Evolutionary conservation across 1,140 invertebrate species (phyloP), one percentile per base, ranked within the genome.

Genomic region (Drosophila paulistorum): DNA sequence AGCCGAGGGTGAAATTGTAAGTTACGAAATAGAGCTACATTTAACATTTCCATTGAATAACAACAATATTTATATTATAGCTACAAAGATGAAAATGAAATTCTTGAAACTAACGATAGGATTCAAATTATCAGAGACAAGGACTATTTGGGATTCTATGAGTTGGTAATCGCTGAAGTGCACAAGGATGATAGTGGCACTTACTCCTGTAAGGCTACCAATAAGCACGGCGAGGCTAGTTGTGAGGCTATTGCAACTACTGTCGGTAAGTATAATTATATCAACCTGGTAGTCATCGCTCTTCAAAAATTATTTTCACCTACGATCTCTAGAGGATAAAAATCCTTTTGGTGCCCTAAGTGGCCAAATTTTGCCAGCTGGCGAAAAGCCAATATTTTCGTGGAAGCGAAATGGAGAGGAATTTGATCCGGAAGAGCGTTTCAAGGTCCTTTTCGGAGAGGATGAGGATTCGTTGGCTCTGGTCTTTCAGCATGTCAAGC

Each of bases 401-500:
- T 99, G 98, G 98, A 96, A 97, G 71, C 95, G 97, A 71, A 97
- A 99, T 92, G 98, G 98, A 1, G 94, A 95, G 69, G 94, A 96
- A 9, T 98, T 98, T 85, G 96, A 98, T 87, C 97, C 98, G 3
- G 97, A 97, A 89, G 97, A 98, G 86, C 94, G 97, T 64, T 98
- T 98, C 91, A 98, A 99, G 92, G 97, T 99, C 14, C 93, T 98
- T 7, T 96, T 98, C 84, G 96, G 97, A 74, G 97, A 98, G 78
- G 97, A 98, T 76, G 97, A 98, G 84, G 98, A 98, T 82, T 98
- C 96, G 0, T 93, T 98, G 55, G 97, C 96, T 17, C 92, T 99
- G 10, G 96, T 98, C 0, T 98, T 99, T 92, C 97, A 98, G 84
- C 97, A 98, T 81, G 97, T 98, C 0, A 97, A 95, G 84, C 97